A percentile compares a stretch with the other conserved stretches of the same genome.
Evolutionary conservation across 2,113 vertebrate species (phyloP).

Genomic region (Caranx melampygus): DNA sequence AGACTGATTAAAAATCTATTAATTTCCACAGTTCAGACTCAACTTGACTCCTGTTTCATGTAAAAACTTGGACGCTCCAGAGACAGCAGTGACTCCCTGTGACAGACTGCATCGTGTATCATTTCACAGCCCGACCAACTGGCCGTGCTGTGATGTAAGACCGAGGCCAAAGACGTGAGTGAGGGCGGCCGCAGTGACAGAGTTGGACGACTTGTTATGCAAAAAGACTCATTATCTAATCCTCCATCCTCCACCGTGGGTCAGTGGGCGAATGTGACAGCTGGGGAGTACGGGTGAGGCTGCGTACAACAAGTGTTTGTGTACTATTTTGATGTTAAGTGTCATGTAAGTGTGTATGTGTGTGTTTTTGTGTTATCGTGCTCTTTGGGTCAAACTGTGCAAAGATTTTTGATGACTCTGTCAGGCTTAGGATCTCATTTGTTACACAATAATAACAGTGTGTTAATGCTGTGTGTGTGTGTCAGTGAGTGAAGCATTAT

Average conservation of each 20-base stretch:
- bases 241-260: slow-evolving; percentile 20
- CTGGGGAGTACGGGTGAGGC: slow-evolving; percentile 23
- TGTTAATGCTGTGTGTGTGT: neutral
- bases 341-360: neutral
- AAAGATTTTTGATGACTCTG: neutral
- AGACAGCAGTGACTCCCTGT: neutral
- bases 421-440: slow-evolving; percentile 1
- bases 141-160: slow-evolving; percentile 37
- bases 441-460: neutral
- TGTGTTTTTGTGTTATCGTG: neutral
- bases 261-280: slow-evolving; percentile 55
- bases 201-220: slow-evolving; percentile 49
- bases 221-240: slow-evolving; percentile 60
- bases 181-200: slow-evolving; percentile 3
- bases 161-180: neutral
- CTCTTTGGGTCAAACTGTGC: neutral
- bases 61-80: neutral
- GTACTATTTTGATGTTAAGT: neutral
- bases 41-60: too few relatives aligned
- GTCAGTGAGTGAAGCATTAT: neutral
- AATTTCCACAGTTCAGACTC: too few relatives aligned
- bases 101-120: neutral
- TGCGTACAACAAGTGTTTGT: slow-evolving; percentile 10
- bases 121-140: slow-evolving; percentile 28
- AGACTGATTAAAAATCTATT: too few relatives aligned